phyloP scores from a whole-genome alignment of 2,888 invertebrate species.

The Pseudococcus jackbeardsleyi region DNA sequence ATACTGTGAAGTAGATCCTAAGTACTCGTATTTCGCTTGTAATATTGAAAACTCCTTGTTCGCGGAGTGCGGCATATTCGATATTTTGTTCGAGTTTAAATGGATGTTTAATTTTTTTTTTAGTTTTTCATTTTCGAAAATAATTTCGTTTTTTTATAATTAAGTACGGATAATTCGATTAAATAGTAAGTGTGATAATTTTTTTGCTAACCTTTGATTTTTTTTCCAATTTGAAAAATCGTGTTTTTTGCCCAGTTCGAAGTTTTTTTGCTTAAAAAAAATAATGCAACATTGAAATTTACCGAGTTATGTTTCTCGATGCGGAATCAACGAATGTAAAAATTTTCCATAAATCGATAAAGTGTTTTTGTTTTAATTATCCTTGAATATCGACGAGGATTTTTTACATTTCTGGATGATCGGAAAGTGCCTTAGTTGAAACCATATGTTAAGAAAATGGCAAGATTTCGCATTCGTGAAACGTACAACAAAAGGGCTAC shows the following conservation, averaged over 20 bases:
- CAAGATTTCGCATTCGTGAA: neutral
- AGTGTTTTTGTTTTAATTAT: no score
- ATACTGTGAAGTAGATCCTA: conserved; percentile 15
- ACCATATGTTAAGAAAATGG: no score
- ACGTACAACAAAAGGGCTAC: neutral
- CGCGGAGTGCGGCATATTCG: conserved; percentile 11
- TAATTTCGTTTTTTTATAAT: neutral
- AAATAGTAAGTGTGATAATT: neutral
- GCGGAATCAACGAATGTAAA: neutral
- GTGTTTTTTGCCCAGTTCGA: no score
- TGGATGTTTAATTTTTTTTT: conserved; percentile 13
- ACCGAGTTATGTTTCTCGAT: no score
- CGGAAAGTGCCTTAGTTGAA: no score
- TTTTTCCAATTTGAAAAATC: neutral
- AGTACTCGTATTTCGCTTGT: neutral
- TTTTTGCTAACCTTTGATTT: neutral
- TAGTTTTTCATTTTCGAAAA: neutral
- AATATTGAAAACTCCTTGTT: neutral
- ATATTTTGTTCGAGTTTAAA: neutral
- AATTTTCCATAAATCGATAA: neutral
- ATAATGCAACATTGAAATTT: no score
- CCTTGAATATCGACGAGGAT: no score
- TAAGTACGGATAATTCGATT: neutral
- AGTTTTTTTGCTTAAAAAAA: no score
- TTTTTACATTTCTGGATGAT: no score